Conservation (phyloP, 2,797 vertebrate genomes). For the Euphonia xanthogaster region DNA sequence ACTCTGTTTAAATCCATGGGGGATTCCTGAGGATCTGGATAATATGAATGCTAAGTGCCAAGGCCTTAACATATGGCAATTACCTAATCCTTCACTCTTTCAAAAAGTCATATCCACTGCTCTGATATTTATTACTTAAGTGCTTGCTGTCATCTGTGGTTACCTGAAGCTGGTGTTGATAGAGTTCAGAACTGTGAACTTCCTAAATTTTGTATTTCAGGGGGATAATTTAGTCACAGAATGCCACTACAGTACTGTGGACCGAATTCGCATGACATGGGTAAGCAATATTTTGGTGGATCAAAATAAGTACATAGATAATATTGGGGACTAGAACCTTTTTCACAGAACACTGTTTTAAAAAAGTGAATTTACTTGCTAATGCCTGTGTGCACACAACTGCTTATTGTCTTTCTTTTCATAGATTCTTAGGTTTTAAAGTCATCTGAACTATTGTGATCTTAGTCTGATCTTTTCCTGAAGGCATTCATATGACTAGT, state of each 20-base stretch:
- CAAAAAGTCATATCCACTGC: background rate
- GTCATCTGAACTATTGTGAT: background rate
- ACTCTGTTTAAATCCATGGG: background rate
- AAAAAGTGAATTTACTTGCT: background rate
- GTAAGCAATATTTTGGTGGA: slow-evolving; percentile 72
- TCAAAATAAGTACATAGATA: background rate
- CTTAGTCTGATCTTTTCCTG: background rate
- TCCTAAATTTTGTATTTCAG: slow-evolving; percentile 71
- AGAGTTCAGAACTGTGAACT: background rate
- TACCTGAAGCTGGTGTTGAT: background rate
- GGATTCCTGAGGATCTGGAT: background rate
- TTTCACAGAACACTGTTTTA: background rate
- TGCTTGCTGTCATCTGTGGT: background rate
- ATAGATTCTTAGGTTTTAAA: background rate
- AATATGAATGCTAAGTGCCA: background rate
- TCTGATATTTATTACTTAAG: background rate
- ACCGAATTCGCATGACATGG: slow-evolving; percentile 85
- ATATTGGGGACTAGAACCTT: background rate
- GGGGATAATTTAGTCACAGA: slow-evolving; percentile 87
- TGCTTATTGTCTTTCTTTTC: background rate
- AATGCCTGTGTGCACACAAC: background rate
- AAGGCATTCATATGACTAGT: background rate
- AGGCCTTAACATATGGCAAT: background rate
- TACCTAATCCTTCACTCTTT: background rate
- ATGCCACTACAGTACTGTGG: slow-evolving; percentile 85